Conservation (phyloP, 1,140 invertebrate species). For the Hirudo medicinalis region DNA sequence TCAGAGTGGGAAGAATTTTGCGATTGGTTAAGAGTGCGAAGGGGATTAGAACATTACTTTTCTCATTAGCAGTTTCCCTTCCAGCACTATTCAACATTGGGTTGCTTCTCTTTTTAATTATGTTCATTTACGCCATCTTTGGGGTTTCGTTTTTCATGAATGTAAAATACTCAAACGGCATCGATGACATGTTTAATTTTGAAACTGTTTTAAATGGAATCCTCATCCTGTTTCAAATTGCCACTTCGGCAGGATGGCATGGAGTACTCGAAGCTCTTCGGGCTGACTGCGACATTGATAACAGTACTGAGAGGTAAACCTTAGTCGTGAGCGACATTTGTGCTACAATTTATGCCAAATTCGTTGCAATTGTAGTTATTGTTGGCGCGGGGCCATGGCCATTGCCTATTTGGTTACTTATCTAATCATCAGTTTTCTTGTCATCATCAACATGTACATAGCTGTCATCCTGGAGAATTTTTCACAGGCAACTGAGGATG, state of each 20-base stretch:
- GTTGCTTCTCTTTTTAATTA: constrained; percentile 86
- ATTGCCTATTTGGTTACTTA: constrained; percentile 88
- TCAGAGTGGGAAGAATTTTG: constrained; percentile 88
- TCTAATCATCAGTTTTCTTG: constrained; percentile 90
- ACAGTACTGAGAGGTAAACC: too few relatives aligned
- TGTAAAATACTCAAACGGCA: constrained; percentile 76
- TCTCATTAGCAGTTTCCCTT: constrained; percentile 91
- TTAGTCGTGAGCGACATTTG: constrained; percentile 29
- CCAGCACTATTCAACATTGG: constrained; percentile 97
- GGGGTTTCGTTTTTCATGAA: constrained; percentile 99
- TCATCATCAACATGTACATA: constrained; percentile 99
- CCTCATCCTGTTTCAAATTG: constrained; percentile 96
- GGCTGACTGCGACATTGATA: constrained; percentile 41
- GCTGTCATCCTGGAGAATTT: constrained; percentile 97
- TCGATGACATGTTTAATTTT: constrained; percentile 95
- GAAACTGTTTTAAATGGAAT: constrained; percentile 95
- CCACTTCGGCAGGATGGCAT: constrained; percentile 92
- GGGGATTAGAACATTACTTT: constrained; percentile 87
- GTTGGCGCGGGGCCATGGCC: constrained; percentile 55
- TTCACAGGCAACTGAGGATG: constrained; percentile 91
- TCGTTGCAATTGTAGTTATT: constrained; percentile 3
- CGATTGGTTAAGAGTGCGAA: constrained; percentile 86
- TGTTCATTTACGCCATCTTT: constrained; percentile 98
- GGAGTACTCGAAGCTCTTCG: constrained; percentile 86
- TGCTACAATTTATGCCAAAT: not conserved